Base-by-base conservation (phyloP, 2,113 vertebrate species). In the Rhadina sibilatrix region DNA sequence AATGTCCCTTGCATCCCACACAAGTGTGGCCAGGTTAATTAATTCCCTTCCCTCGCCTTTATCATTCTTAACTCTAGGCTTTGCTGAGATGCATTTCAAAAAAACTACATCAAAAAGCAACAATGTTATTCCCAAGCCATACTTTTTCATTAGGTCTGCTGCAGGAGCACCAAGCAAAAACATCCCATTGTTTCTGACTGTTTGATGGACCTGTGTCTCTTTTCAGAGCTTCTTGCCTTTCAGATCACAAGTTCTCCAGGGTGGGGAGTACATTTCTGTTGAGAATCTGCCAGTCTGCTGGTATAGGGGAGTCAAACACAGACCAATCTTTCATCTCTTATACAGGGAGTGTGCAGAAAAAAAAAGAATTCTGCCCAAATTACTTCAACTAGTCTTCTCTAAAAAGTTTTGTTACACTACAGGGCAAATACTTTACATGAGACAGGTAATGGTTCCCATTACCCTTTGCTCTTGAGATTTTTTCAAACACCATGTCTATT, bases 1-100 rank as follows among this genome's bases (percentile, higher is more conserved):
- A 72, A 77, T 0, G 0, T 63, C 50, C 23, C 53, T 72, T 82
- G 46, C 2, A 8, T 35, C n/a, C n/a, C 4, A 0, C n/a, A 12
- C 1, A 6, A 60, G 6, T 6, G 7, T 46, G 57, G 68, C 25
- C 17, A 60, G 25, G 20, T 60, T 44, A 47, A 89, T 70, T 35
- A 75, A 60, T 30, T 82, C 20, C 31, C 17, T 57, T 44, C 24
- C 49, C 12, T 85, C 31, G 56, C 7, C 17, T 49, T 44, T n/a
- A 60, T 7, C 4, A 35, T 57, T 83, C 37, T 74, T 77, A 54
- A 63, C 23, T 74, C 65, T 28, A 7, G 24, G 15, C 46, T 90
- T 87, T 38, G 33, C 63, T 1, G 2, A 66, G 38, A 52, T 24
- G 12, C 21, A 38, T 75, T 71, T 84, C 49, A 52, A 75, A 11